phyloP scores from a whole-genome alignment of 2,797 vertebrate genomes.

The Oreochromis mossambicus region DNA sequence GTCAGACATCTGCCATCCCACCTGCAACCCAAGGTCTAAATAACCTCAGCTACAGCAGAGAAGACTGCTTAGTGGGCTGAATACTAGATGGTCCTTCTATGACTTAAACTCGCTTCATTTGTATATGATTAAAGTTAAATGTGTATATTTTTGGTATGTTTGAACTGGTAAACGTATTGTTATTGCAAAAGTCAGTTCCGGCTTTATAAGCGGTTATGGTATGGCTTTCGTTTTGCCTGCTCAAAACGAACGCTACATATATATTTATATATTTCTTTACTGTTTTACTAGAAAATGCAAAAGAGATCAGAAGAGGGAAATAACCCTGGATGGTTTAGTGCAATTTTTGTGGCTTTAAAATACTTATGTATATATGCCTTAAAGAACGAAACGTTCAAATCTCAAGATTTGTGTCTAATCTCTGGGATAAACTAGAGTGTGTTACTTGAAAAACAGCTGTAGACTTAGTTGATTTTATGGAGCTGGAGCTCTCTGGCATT shows the following conservation, averaged over 20 bases:
- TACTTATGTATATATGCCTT: not conserved
- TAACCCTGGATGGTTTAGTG: not conserved
- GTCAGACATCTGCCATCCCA: conserved; percentile 53
- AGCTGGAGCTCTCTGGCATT: not conserved
- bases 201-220: not conserved
- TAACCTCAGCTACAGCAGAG: not conserved
- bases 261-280: not conserved
- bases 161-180: not conserved
- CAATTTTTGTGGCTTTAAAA: not conserved
- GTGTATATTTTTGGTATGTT: not conserved
- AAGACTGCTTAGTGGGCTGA: not conserved
- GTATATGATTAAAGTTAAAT: not conserved
- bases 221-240: not conserved
- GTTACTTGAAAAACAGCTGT: not conserved
- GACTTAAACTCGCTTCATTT: not conserved
- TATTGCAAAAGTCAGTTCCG: not conserved
- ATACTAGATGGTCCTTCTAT: not conserved
- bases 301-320: not conserved
- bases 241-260: not conserved
- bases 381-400: not conserved
- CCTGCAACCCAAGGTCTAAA: conserved; percentile 40
- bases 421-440: not conserved
- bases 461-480: not conserved
- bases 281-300: not conserved
- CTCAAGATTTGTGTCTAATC: not conserved